Evolutionary conservation across 2,888 invertebrate genomes (phyloP).

Genomic region (Creontiades dilutus): DNA sequence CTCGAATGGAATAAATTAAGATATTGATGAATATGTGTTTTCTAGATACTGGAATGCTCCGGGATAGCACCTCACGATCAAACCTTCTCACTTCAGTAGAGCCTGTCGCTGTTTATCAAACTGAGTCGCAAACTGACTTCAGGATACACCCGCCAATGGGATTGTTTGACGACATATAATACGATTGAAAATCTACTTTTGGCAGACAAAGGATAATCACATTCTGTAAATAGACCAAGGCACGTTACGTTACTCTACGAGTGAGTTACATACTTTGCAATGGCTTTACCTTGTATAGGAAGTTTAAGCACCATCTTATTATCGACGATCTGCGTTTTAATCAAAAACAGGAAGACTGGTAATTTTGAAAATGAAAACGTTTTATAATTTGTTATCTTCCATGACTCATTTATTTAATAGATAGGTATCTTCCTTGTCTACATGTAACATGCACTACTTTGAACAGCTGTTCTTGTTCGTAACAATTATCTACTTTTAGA

Average conservation of each 20-base stretch:
- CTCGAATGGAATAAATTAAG: too few species aligned
- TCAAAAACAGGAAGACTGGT: conserved; percentile 17
- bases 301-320: background rate
- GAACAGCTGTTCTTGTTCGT: too few species aligned
- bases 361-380: background rate
- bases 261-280: background rate
- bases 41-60: conserved; percentile 71
- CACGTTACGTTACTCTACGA: background rate
- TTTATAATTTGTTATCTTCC: background rate
- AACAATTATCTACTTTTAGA: too few species aligned
- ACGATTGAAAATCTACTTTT: background rate
- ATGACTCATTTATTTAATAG: background rate
- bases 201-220: background rate
- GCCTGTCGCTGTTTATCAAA: conserved; percentile 75
- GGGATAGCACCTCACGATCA: conserved; percentile 75
- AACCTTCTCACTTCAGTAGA: conserved; percentile 75
- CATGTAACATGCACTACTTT: too few species aligned
- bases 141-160: conserved; percentile 84
- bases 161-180: conserved; percentile 90
- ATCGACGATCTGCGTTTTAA: background rate
- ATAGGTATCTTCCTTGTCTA: too few species aligned
- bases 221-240: background rate
- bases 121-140: conserved; percentile 76
- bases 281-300: background rate
- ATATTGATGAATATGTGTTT: background rate